A percentile compares a stretch with the other conserved stretches of the same genome.
These are phyloP conservation scores for Limanda limanda DNA, from an alignment of 2,113 vertebrate species.

Conservation along the genomic window DNA sequence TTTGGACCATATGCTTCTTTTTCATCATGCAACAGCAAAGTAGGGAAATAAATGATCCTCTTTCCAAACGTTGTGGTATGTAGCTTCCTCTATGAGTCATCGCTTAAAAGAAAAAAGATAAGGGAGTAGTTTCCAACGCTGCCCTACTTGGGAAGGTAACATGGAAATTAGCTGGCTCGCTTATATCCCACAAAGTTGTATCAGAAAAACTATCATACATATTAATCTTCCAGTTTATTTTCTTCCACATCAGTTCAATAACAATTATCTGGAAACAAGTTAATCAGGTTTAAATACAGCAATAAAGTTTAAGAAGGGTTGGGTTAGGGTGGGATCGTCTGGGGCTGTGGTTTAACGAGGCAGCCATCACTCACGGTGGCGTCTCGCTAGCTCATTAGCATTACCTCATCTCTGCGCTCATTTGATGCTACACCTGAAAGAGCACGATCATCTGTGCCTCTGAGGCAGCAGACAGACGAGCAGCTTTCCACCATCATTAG, in stretches of 20 bases:
- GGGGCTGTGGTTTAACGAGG: conserved; percentile 53
- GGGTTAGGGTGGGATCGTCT: conserved; percentile 52
- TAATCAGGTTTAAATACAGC: conserved; percentile 56
- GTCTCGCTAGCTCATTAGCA: conserved; percentile 41
- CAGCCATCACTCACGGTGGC: conserved; percentile 44
- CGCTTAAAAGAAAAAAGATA: conserved; percentile 2
- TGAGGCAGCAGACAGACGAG: conserved; percentile 19
- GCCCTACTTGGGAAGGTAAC: conserved; percentile 23
- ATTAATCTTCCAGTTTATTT: conserved; percentile 44
- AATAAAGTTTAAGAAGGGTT: conserved; percentile 21
- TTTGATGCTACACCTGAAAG: conserved; percentile 60
- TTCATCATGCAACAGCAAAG: conserved; percentile 7
- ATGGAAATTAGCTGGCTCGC: conserved; percentile 42
- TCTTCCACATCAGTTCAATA: conserved; percentile 41
- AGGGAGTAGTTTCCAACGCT: not conserved
- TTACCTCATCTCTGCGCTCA: conserved; percentile 45
- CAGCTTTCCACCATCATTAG: conserved; percentile 38
- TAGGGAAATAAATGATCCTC: not conserved
- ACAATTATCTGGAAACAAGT: conserved; percentile 43
- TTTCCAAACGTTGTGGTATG: conserved; percentile 1
- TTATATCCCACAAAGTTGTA: conserved; percentile 23
- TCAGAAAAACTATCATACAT: conserved; percentile 48
- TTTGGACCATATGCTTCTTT: conserved; percentile 45
- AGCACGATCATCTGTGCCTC: conserved; percentile 39
- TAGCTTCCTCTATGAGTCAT: not conserved